These are phyloP conservation scores for Pediacus dermestoides DNA, from an alignment of 2,888 invertebrate genomes.

Conservation along the genomic window DNA sequence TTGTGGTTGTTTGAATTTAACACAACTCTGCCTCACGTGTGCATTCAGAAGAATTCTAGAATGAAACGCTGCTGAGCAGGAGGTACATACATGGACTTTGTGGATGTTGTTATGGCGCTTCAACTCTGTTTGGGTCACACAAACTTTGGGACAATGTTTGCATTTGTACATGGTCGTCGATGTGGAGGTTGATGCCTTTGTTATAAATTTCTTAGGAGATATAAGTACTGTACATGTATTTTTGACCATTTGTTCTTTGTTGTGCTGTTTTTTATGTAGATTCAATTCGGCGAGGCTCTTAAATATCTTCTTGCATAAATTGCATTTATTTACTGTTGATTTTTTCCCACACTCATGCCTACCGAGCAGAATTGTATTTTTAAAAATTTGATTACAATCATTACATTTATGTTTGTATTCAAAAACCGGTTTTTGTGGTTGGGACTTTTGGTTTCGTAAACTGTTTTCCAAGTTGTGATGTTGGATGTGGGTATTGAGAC, in stretches of 20 bases:
- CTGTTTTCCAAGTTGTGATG: slow-evolving; percentile 41
- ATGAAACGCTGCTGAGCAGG: slow-evolving; percentile 36
- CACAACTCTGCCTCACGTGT: slow-evolving; percentile 41
- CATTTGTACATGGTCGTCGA: slow-evolving; percentile 33
- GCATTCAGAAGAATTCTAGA: slow-evolving; percentile 41
- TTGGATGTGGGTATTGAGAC: slow-evolving; percentile 44
- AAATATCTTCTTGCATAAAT: slow-evolving; percentile 39
- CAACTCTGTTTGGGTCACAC: slow-evolving; percentile 26
- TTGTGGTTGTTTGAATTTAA: no score
- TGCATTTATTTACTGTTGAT: slow-evolving; percentile 29
- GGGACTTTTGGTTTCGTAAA: slow-evolving; percentile 17
- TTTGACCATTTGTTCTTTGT: slow-evolving; percentile 38
- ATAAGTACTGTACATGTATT: slow-evolving; percentile 32
- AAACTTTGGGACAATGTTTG: slow-evolving; percentile 37
- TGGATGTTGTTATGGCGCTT: slow-evolving; percentile 37
- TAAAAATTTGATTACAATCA: slow-evolving; percentile 38
- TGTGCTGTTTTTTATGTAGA: slow-evolving; percentile 39
- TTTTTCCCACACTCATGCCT: slow-evolving; percentile 34
- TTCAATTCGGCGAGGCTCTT: slow-evolving; percentile 28
- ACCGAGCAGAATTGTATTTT: slow-evolving; percentile 39
- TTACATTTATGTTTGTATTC: slow-evolving; percentile 41
- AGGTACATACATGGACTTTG: slow-evolving; percentile 36
- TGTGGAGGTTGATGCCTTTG: slow-evolving; percentile 16
- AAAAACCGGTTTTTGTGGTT: slow-evolving; percentile 11
- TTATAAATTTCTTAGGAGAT: slow-evolving; percentile 33